A percentile compares a stretch with the other conserved stretches of the same genome.
These are phyloP conservation scores for Graphium colonna DNA, from an alignment of 2,888 invertebrate species.

Conservation along the genomic window DNA sequence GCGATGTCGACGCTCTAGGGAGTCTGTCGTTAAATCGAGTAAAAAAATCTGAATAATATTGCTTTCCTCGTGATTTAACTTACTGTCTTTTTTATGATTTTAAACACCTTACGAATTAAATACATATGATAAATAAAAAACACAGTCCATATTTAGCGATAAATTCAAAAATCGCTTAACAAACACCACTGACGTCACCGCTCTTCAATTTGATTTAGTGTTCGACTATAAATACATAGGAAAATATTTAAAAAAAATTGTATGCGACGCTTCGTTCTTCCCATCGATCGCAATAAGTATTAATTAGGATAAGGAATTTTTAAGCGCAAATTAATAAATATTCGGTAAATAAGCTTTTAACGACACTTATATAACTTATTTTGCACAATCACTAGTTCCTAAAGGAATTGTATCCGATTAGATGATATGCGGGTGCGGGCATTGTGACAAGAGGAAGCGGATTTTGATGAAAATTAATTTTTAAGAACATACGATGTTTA, in stretches of 20 bases:
- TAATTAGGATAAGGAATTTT: slow-evolving; percentile 25
- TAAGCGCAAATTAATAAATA: slow-evolving; percentile 14
- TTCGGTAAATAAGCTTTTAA: not conserved
- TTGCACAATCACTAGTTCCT: slow-evolving; percentile 54
- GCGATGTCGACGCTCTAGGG: too few species aligned
- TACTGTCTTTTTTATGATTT: not conserved
- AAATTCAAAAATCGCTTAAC: not conserved
- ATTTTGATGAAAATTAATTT: not conserved
- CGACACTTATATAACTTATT: slow-evolving; percentile 27
- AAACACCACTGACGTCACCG: not conserved
- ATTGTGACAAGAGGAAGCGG: not conserved
- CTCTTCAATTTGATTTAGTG: not conserved
- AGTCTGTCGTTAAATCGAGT: too few species aligned
- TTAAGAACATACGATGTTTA: not conserved
- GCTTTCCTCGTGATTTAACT: too few species aligned
- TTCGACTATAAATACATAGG: slow-evolving; percentile 12
- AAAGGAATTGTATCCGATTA: slow-evolving; percentile 40
- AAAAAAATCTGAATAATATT: too few species aligned
- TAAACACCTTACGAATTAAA: too few species aligned
- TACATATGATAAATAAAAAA: too few species aligned
- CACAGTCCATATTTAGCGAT: too few species aligned
- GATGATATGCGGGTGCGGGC: not conserved
- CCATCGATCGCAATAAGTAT: slow-evolving; percentile 40
- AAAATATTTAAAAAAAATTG: slow-evolving; percentile 17
- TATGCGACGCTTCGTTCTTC: slow-evolving; percentile 44